Conservation (phyloP, 2,797 vertebrate genomes). For the Pelobates cultripes region DNA sequence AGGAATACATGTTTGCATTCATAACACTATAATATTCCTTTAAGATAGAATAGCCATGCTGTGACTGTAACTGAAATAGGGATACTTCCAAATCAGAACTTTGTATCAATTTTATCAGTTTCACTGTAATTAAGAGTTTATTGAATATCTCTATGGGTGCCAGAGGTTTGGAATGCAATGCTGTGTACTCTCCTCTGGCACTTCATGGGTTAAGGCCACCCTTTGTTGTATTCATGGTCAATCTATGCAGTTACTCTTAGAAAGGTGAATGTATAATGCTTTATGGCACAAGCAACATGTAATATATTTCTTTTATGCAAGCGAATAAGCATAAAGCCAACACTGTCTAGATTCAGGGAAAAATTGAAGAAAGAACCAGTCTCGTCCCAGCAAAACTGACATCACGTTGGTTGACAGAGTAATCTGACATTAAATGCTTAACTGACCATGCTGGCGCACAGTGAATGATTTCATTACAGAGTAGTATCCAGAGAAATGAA, state of each 20-base stretch:
- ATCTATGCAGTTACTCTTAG: not conserved
- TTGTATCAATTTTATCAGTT: too few relatives aligned
- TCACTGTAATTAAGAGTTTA: too few relatives aligned
- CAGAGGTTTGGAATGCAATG: too few relatives aligned
- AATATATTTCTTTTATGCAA: not conserved
- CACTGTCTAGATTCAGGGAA: conserved; percentile 1
- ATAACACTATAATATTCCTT: too few relatives aligned
- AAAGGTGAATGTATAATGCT: not conserved
- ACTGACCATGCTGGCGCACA: conserved; percentile 8
- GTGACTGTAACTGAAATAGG: too few relatives aligned
- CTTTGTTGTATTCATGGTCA: not conserved
- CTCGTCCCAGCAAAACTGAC: conserved; percentile 8
- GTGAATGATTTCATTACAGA: conserved; percentile 35
- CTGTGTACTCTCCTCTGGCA: too few relatives aligned
- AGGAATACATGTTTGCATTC: too few relatives aligned
- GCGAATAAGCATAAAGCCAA: conserved; percentile 11
- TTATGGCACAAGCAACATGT: not conserved
- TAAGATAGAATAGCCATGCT: too few relatives aligned
- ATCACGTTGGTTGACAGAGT: conserved; percentile 32
- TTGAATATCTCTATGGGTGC: too few relatives aligned
- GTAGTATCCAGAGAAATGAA: conserved; percentile 32
- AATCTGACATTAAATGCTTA: conserved; percentile 45
- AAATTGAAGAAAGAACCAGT: not conserved
- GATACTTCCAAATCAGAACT: too few relatives aligned
- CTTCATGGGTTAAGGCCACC: not conserved